These are phyloP conservation scores for Papilio gigon DNA, from an alignment of 2,888 invertebrate genomes.

Conservation along the genomic window DNA sequence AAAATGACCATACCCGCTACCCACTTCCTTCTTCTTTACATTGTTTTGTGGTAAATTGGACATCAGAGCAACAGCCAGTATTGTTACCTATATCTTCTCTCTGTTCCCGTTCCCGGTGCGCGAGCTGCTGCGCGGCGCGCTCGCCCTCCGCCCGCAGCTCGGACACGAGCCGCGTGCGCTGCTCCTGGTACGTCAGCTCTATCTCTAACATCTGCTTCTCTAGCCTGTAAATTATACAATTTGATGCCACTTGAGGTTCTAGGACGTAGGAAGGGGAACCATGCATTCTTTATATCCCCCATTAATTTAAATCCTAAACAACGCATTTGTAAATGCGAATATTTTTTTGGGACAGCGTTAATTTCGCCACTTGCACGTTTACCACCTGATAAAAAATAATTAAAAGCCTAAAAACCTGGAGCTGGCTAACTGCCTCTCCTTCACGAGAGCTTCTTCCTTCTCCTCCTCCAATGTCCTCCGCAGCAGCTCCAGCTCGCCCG, in stretches of 20 bases:
- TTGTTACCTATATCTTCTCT: constrained; percentile 57
- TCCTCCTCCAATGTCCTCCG: constrained; percentile 81
- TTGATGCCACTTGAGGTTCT: not conserved
- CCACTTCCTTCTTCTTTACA: not conserved
- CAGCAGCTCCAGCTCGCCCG: constrained; percentile 73
- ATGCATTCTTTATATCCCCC: too few relatives aligned
- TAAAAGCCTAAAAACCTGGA: constrained; percentile 59
- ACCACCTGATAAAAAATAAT: too few relatives aligned
- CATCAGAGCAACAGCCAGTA: not conserved
- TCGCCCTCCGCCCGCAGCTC: constrained; percentile 86
- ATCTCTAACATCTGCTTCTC: constrained; percentile 76
- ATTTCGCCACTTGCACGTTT: too few relatives aligned
- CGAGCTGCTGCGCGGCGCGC: constrained; percentile 85
- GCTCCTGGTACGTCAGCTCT: constrained; percentile 73
- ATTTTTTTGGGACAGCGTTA: too few relatives aligned
- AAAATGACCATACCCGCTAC: not conserved
- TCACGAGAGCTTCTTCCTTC: constrained; percentile 69
- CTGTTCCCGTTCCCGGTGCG: constrained; percentile 79
- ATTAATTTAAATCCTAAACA: too few relatives aligned
- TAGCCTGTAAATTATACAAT: constrained; percentile 52
- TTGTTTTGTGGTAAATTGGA: not conserved
- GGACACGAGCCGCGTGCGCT: constrained; percentile 78
- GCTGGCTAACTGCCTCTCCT: constrained; percentile 74
- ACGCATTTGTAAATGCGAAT: too few relatives aligned
- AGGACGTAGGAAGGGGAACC: too few relatives aligned